Percentiles rank a stretch among this genome's conserved stretches.
Conservation (phyloP, 2,113 vertebrate species). For the Cygnus buccinator region DNA sequence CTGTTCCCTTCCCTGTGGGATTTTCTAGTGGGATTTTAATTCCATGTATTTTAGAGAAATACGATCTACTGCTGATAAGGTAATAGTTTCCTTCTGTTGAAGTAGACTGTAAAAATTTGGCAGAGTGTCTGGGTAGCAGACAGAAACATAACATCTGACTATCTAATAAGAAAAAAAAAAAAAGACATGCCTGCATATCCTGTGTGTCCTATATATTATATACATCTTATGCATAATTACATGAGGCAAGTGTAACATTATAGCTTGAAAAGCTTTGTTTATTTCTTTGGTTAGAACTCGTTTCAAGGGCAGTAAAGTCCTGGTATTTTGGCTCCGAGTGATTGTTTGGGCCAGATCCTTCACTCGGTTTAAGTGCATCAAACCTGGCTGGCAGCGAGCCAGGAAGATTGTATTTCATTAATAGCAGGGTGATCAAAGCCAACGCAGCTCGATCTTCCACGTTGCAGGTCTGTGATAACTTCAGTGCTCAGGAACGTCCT, state of each 20-base stretch:
- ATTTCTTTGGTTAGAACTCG: not conserved
- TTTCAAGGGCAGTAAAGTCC: not conserved
- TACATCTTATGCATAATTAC: not conserved
- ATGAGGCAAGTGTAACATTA: not conserved
- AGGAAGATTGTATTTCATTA: not conserved
- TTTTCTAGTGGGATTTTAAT: conserved; percentile 41
- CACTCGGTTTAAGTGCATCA: not conserved
- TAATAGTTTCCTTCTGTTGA: conserved; percentile 60
- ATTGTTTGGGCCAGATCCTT: not conserved
- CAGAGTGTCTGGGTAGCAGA: not conserved
- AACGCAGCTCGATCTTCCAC: not conserved
- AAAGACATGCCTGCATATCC: not conserved
- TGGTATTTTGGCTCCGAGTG: not conserved
- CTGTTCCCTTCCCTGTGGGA: not conserved
- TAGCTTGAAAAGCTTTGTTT: not conserved
- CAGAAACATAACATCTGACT: not conserved
- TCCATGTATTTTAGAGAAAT: conserved; percentile 44
- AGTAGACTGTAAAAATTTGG: conserved; percentile 21
- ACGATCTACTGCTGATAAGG: conserved; percentile 54
- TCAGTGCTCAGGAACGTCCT: not conserved
- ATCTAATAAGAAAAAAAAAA: not conserved
- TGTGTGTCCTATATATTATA: not conserved
- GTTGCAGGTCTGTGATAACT: not conserved
- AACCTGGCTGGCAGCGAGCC: not conserved
- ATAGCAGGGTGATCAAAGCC: not conserved